Conservation (phyloP, 2,888 invertebrate genomes). For the Drosophila peninsularis region DNA sequence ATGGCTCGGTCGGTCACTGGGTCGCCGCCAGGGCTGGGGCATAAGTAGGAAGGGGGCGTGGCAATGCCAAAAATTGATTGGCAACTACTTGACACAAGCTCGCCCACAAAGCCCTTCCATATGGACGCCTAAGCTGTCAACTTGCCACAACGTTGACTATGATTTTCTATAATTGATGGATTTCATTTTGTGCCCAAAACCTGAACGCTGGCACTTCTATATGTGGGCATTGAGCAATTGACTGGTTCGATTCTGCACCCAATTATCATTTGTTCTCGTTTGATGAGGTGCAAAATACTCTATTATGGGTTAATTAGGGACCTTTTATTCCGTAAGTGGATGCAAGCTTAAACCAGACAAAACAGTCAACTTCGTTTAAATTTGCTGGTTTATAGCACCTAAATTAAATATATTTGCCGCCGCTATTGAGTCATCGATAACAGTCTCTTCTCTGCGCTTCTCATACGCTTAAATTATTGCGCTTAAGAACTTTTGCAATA, state of each 20-base stretch:
- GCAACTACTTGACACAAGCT: constrained; percentile 64
- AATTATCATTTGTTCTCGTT: neutral
- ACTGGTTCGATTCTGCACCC: constrained; percentile 8
- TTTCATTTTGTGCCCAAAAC: constrained; percentile 37
- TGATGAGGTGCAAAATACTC: neutral
- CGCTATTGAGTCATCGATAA: constrained; percentile 4
- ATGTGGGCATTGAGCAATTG: constrained; percentile 18
- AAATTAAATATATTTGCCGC: constrained; percentile 59
- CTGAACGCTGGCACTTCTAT: constrained; percentile 25
- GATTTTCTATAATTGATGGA: constrained; percentile 69
- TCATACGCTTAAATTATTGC: constrained; percentile 35
- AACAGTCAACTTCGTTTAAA: neutral
- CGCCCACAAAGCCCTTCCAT: constrained; percentile 36
- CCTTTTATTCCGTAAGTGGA: no score
- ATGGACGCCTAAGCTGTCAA: constrained; percentile 27
- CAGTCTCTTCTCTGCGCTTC: constrained; percentile 7
- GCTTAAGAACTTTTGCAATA: constrained; percentile 50
- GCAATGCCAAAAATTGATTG: constrained; percentile 77
- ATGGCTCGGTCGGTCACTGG: constrained; percentile 24
- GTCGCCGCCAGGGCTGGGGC: neutral
- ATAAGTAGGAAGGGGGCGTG: constrained; percentile 35
- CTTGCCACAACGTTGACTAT: constrained; percentile 42
- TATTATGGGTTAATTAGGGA: neutral
- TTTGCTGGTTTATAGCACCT: constrained; percentile 21
- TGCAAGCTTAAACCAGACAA: no score